Evolutionary conservation across 2,113 vertebrate genomes (phyloP).

Genomic region (Cnemophilus loriae): DNA sequence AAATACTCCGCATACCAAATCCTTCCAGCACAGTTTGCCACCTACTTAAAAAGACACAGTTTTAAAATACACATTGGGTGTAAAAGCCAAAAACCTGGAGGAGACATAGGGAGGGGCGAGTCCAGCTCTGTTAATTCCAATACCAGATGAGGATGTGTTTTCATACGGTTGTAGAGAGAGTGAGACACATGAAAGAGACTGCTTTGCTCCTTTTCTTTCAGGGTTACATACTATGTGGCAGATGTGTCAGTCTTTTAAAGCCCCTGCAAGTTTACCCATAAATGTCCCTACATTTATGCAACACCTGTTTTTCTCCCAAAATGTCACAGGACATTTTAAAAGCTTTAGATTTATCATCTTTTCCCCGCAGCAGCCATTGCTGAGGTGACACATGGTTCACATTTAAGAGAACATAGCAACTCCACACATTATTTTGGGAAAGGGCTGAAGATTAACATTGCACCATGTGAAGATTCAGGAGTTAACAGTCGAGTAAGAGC

Average conservation of each 20-base stretch:
- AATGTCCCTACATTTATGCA: slow-evolving; percentile 61
- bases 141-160: slow-evolving; percentile 64
- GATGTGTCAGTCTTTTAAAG: slow-evolving; percentile 62
- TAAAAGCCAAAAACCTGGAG: slow-evolving; percentile 42
- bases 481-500: slow-evolving; percentile 32
- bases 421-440: slow-evolving; percentile 51
- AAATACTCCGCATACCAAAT: slow-evolving; percentile 28
- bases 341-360: slow-evolving; percentile 59
- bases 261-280: slow-evolving; percentile 54
- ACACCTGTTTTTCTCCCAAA: slow-evolving; percentile 62
- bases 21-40: slow-evolving; percentile 56
- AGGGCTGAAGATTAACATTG: slow-evolving; percentile 44
- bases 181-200: slow-evolving; percentile 32
- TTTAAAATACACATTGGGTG: slow-evolving; percentile 53
- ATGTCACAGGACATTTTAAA: slow-evolving; percentile 56
- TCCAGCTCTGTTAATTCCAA: slow-evolving; percentile 49
- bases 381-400: slow-evolving; percentile 59
- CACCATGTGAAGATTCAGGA: slow-evolving; percentile 47
- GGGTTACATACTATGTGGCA: slow-evolving; percentile 57
- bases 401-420: slow-evolving; percentile 52
- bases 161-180: slow-evolving; percentile 5
- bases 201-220: slow-evolving; percentile 43
- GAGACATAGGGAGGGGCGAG: neutral
- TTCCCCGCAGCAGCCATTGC: slow-evolving; percentile 23
- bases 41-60: slow-evolving; percentile 56